A percentile compares a stretch with the other conserved stretches of the same genome.
Conservation (phyloP, 2,797 vertebrate species). For the Nannoperca australis region DNA sequence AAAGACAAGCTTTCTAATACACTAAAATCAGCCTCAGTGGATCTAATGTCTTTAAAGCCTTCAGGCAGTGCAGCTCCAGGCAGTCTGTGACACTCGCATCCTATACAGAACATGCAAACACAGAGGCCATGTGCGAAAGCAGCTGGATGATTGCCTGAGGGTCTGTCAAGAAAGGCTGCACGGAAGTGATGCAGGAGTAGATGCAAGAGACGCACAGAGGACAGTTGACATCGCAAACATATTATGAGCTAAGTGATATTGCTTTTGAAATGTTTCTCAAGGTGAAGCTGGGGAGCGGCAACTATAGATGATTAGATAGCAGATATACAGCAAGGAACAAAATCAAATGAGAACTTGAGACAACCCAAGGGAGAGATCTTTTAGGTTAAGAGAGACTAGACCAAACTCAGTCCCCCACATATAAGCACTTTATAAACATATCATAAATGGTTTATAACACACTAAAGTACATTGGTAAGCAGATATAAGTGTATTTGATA, state of each 20-base stretch:
- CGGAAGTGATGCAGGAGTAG: slow-evolving; percentile 11
- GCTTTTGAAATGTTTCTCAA: slow-evolving; percentile 33
- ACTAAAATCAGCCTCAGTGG: slow-evolving; percentile 59
- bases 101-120: slow-evolving; percentile 65
- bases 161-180: slow-evolving; percentile 48
- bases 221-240: slow-evolving; percentile 34
- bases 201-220: slow-evolving; percentile 30
- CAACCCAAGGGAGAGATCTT: not conserved
- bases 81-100: slow-evolving; percentile 57
- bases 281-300: slow-evolving; percentile 8
- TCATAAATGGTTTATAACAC: not conserved
- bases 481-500: not conserved
- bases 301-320: not conserved
- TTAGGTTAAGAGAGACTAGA: not conserved
- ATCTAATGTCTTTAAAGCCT: slow-evolving; percentile 67
- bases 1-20: slow-evolving; percentile 54
- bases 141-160: slow-evolving; percentile 66
- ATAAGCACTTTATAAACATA: not conserved
- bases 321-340: not conserved
- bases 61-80: slow-evolving; percentile 64
- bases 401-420: not conserved
- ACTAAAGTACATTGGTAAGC: not conserved
- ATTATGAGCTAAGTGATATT: slow-evolving; percentile 25
- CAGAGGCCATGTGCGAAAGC: slow-evolving; percentile 50
- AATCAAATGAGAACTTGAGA: not conserved